These are phyloP conservation scores for Pseudomyrmex concolor DNA, from an alignment of 1,140 invertebrate species.

Conservation along the genomic window DNA sequence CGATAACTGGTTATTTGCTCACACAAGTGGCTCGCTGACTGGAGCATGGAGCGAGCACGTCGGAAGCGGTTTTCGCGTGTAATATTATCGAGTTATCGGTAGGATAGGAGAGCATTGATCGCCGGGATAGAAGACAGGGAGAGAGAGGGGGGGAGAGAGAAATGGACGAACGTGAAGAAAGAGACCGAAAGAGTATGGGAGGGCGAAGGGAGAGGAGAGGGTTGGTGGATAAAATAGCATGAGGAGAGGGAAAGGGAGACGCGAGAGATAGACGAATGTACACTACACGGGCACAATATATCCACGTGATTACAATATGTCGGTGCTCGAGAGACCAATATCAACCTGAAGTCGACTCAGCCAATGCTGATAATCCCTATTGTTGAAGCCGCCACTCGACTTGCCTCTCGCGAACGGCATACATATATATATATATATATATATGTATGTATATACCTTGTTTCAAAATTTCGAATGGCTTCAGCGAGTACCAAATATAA, in stretches of 20 bases:
- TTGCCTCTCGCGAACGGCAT: constrained; percentile 63
- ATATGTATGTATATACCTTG: constrained; percentile 60
- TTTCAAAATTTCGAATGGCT: constrained; percentile 73
- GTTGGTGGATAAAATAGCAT: constrained; percentile 31
- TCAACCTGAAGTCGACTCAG: constrained; percentile 75
- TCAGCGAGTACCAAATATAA: constrained; percentile 25
- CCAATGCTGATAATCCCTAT: constrained; percentile 78
- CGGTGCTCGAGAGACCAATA: constrained; percentile 78
- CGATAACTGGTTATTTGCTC: constrained; percentile 84
- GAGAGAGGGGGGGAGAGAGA: constrained; percentile 41
- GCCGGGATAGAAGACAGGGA: constrained; percentile 36
- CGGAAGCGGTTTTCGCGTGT: constrained; percentile 83
- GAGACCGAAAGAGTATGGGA: constrained; percentile 45
- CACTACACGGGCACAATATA: constrained; percentile 79
- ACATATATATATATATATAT: too few relatives aligned
- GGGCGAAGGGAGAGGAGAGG: constrained; percentile 1
- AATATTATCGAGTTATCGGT: constrained; percentile 84
- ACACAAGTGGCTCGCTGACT: constrained; percentile 83
- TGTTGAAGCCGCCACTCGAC: constrained; percentile 73
- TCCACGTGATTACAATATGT: constrained; percentile 82
- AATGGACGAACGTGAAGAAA: constrained; percentile 59
- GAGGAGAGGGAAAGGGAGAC: constrained; percentile 68
- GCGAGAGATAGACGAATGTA: constrained; percentile 70
- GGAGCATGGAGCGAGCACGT: constrained; percentile 77
- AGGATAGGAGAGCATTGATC: constrained; percentile 74